Percentiles rank a stretch among this genome's conserved stretches.
phyloP scores from a whole-genome alignment of 2,113 vertebrate species.

The Corythaeola cristata region DNA sequence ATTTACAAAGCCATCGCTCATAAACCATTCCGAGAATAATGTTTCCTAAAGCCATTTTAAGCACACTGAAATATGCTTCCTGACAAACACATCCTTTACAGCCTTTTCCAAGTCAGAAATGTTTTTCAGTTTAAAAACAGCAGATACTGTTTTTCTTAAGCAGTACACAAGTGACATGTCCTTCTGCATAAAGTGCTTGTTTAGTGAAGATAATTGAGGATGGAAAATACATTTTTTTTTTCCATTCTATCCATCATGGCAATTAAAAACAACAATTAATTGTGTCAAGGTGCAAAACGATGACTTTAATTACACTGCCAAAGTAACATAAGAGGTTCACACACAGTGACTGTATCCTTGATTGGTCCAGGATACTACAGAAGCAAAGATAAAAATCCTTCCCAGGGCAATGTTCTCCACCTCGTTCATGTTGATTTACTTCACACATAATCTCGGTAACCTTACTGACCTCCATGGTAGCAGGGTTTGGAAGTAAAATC shows the following conservation, averaged over 20 bases:
- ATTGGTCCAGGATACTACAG: background rate
- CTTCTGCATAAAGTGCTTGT: background rate
- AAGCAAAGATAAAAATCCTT: background rate
- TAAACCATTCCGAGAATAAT: conserved; percentile 37
- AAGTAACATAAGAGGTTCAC: background rate
- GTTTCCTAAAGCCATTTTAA: conserved; percentile 47
- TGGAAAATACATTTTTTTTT: conserved; percentile 8
- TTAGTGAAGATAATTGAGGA: conserved; percentile 6
- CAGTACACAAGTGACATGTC: background rate
- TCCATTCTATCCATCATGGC: background rate
- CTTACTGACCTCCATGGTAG: background rate
- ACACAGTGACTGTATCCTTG: background rate
- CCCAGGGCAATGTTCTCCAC: background rate
- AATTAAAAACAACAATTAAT: conserved; percentile 53
- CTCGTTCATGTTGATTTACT: background rate
- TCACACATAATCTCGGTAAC: background rate
- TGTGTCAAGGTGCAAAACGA: conserved; percentile 21
- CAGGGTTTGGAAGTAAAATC: background rate
- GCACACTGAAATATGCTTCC: conserved; percentile 16
- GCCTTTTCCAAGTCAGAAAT: conserved; percentile 18
- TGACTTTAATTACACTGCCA: conserved; percentile 40
- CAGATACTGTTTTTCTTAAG: background rate
- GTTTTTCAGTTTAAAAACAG: conserved; percentile 13
- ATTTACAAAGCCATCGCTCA: conserved; percentile 10
- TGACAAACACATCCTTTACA: conserved; percentile 41